phyloP scores from a whole-genome alignment of 2,888 invertebrate genomes.

The Lutraria lutraria region DNA sequence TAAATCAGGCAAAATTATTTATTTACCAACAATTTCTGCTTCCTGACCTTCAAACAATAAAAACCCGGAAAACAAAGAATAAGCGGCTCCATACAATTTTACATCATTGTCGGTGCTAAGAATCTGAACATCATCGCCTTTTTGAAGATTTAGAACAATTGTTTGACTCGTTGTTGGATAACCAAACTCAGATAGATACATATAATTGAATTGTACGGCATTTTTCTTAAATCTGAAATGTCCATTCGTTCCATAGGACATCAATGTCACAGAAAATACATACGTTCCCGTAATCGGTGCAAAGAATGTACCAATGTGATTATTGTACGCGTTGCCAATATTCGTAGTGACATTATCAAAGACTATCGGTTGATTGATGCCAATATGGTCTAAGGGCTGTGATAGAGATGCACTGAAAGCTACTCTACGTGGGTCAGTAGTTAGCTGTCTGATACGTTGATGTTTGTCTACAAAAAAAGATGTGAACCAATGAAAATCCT shows the following conservation, averaged over 20 bases:
- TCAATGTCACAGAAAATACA: conserved; percentile 1
- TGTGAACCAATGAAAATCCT: not conserved
- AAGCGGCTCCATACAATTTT: not conserved
- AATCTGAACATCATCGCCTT: not conserved
- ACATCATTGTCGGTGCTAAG: not conserved
- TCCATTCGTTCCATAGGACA: not conserved
- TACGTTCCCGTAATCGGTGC: not conserved
- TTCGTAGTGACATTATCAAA: not conserved
- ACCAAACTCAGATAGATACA: not conserved
- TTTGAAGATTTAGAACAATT: not conserved
- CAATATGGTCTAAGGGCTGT: not conserved
- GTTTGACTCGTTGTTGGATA: not conserved
- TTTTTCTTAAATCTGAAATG: not conserved
- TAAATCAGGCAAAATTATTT: not conserved
- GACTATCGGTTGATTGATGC: not conserved
- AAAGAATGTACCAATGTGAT: not conserved
- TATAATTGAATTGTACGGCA: not conserved
- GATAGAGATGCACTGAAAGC: not conserved
- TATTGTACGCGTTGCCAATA: not conserved
- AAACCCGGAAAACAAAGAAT: not conserved
- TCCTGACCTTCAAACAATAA: not conserved
- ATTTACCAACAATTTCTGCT: not conserved
- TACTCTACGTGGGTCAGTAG: not conserved
- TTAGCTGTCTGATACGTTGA: not conserved
- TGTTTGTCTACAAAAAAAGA: not conserved